Base-by-base conservation (phyloP, 2,113 vertebrate species). In the Sinocyclocheilus maitianheensis region DNA sequence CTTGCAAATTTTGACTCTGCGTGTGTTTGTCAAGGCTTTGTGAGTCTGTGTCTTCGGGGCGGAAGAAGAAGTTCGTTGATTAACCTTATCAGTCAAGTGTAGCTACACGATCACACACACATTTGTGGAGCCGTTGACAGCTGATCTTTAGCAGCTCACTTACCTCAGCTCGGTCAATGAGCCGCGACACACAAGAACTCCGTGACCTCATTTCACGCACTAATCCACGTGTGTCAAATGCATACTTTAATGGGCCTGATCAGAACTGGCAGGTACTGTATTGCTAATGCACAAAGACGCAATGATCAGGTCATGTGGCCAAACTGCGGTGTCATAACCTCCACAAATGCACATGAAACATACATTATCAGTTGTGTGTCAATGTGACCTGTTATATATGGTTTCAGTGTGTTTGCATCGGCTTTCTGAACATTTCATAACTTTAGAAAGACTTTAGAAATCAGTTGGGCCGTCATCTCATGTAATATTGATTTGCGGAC, bases 101-200 rank as follows among this genome's bases (percentile, higher is more conserved):
- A 30, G 65, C 77, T 24, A 26, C 46, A 58, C 75, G 34, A 12
- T 53, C 20, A 8, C 20, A 48, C 14, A 65, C 37, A 63, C 43
- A 67, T 37, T 40, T 69, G 20, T 62, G 26, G 37, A 84, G 53
- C 20, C 4, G 60, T 65, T 85, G 58, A 69, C 80, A 51, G 62
- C 62, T 51, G 62, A 82, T 82, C 46, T 48, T 69, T 67, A 69
- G 77, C 20, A 18, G 63, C 79, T 82, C 63, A 51, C 62, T 67
- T 51, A 81, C 62, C 80, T 69, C 43, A 16, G n/a, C 0, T 30
- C 16, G n/a, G 40, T 81, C 63, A 82, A 48, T 69, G 43, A 69
- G 63, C 43, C 26, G n/a, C 4, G 58, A 48, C 62, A 81, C 60
- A 18, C 26, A 48, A 67, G 62, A 67, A 37, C 26, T 53, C 46